phyloP scores from a whole-genome alignment of 2,888 invertebrate genomes.

The Harpalus rubripes region DNA sequence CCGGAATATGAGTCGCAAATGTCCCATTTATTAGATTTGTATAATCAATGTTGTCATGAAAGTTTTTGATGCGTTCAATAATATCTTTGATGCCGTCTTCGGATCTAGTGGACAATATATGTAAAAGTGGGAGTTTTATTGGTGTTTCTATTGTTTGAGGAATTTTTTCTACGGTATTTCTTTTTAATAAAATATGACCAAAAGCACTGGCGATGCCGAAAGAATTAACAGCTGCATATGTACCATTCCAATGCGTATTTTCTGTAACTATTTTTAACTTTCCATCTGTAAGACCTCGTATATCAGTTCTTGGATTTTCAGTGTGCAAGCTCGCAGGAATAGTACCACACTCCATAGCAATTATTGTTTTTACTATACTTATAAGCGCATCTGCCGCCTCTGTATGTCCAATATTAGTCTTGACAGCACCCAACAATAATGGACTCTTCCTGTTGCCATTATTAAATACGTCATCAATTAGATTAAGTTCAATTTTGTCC shows the following conservation, averaged over 20 bases:
- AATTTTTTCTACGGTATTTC: conserved; percentile 80
- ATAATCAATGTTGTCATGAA: conserved; percentile 76
- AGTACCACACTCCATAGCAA: conserved; percentile 93
- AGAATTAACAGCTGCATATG: conserved; percentile 94
- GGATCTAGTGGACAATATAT: conserved; percentile 91
- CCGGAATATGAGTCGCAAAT: conserved; percentile 78
- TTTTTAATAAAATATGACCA: conserved; percentile 91
- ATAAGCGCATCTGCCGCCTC: conserved; percentile 82
- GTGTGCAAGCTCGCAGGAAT: conserved; percentile 96
- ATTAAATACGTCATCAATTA: conserved; percentile 89
- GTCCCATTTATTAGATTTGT: conserved; percentile 78
- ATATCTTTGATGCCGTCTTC: conserved; percentile 86
- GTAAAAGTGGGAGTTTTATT: conserved; percentile 81
- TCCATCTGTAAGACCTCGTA: conserved; percentile 92
- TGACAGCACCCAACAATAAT: conserved; percentile 94
- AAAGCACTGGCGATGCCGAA: conserved; percentile 98
- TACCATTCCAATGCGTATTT: conserved; percentile 91
- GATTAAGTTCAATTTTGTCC: conserved; percentile 90
- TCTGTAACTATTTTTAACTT: conserved; percentile 81
- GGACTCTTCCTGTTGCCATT: conserved; percentile 94
- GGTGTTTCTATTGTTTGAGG: conserved; percentile 74
- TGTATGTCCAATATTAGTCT: conserved; percentile 98
- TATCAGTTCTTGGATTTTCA: conserved; percentile 91
- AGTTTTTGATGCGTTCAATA: conserved; percentile 77
- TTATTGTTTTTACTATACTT: conserved; percentile 70